A percentile compares a stretch with the other conserved stretches of the same genome.
Conservation (phyloP, 2,888 invertebrate genomes). For the Drosophila planitibia region DNA sequence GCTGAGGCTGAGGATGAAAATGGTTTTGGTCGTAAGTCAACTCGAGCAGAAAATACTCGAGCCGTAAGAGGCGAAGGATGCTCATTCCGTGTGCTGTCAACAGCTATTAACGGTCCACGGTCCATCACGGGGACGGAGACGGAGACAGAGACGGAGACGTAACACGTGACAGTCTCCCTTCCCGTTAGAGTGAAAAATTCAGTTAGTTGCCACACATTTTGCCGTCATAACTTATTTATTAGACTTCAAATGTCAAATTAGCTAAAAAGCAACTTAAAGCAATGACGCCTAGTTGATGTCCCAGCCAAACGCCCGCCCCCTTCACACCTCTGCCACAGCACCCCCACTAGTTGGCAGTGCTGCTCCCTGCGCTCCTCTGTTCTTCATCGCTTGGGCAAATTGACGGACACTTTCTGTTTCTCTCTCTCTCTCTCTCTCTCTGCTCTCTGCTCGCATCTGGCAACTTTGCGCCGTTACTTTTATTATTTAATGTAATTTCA, state of each 20-base stretch:
- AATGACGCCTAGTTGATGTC: conserved; percentile 6
- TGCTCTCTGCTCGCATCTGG: background rate
- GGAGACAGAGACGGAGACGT: background rate
- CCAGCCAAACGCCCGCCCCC: no score
- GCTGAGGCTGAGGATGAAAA: conserved; percentile 10
- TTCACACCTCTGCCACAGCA: background rate
- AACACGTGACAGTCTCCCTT: background rate
- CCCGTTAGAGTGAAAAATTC: conserved; percentile 24
- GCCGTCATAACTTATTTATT: conserved; percentile 76
- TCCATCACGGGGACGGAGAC: conserved; percentile 5
- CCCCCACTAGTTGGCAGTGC: background rate
- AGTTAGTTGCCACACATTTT: conserved; percentile 50
- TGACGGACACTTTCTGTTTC: conserved; percentile 35
- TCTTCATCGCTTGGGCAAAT: conserved; percentile 29
- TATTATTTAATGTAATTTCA: conserved; percentile 74
- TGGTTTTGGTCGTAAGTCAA: conserved; percentile 37
- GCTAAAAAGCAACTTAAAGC: conserved; percentile 60
- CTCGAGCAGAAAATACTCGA: conserved; percentile 56
- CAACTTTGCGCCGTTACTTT: conserved; percentile 50
- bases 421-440: background rate
- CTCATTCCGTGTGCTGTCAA: conserved; percentile 21
- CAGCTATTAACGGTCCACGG: conserved; percentile 19
- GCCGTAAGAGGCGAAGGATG: background rate
- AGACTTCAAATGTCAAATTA: conserved; percentile 75
- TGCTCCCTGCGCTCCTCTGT: background rate